A percentile compares a stretch with the other conserved stretches of the same genome.
phyloP scores from a whole-genome alignment of 2,888 invertebrate genomes.

The Elgonia sp. region DNA sequence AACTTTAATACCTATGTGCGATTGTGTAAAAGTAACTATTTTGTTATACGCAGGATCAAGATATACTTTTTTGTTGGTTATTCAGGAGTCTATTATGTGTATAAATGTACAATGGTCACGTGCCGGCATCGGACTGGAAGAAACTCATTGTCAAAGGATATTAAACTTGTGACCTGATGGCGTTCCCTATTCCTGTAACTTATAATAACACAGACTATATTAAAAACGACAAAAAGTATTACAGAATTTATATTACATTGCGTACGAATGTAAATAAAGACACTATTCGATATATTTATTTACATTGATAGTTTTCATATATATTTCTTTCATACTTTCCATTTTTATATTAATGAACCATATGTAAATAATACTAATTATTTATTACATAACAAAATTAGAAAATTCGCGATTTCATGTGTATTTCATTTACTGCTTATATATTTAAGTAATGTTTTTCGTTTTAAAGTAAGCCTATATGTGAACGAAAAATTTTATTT shows the following conservation, averaged over 20 bases:
- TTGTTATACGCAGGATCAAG: constrained; percentile 49
- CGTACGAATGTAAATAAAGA: not conserved
- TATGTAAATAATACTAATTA: no score
- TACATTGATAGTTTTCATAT: no score
- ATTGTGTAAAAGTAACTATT: constrained; percentile 44
- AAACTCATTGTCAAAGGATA: constrained; percentile 83
- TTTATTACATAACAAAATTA: no score
- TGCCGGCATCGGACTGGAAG: constrained; percentile 80
- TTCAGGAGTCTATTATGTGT: constrained; percentile 78
- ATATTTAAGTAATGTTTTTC: no score
- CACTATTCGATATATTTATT: no score
- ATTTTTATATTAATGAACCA: no score
- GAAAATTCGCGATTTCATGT: no score
- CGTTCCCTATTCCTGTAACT: constrained; percentile 63
- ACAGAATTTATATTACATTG: no score
- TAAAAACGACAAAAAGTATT: constrained; percentile 26
- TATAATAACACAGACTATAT: constrained; percentile 55
- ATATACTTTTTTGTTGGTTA: constrained; percentile 69
- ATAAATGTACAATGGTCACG: constrained; percentile 82
- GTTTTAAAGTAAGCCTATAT: no score
- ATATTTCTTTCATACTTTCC: no score
- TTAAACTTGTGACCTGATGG: constrained; percentile 84
- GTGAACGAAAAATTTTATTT: no score
- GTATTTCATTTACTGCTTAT: no score
- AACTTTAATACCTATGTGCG: constrained; percentile 25